Percentiles rank a stretch among this genome's conserved stretches.
Conservation (phyloP, 2,113 vertebrate genomes). For the Phaethornis superciliosus region DNA sequence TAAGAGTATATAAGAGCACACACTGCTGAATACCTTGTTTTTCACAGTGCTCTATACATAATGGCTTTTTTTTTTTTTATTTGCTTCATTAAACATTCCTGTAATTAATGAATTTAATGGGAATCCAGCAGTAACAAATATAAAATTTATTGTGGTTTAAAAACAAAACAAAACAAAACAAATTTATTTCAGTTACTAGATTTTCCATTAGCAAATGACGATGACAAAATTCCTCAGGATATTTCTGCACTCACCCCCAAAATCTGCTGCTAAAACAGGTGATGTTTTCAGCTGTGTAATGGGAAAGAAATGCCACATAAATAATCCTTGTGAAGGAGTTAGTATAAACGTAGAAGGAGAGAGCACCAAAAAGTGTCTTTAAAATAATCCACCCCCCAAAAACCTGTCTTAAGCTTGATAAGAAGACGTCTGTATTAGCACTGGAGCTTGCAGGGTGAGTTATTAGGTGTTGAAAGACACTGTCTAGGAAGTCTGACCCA, state of each 20-base stretch:
- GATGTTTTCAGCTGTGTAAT: conserved; percentile 73
- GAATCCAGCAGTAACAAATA: conserved; percentile 78
- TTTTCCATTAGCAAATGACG: conserved; percentile 75
- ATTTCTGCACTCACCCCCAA: conserved; percentile 70
- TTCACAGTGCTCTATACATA: conserved; percentile 71
- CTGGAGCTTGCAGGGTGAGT: conserved; percentile 65
- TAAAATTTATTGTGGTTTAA: conserved; percentile 75
- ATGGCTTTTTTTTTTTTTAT: conserved; percentile 32
- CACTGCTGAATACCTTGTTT: conserved; percentile 71
- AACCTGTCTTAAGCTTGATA: conserved; percentile 66
- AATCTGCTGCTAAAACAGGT: conserved; percentile 73
- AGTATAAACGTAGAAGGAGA: conserved; percentile 54
- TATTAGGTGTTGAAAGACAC: conserved; percentile 80
- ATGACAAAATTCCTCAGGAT: conserved; percentile 67
- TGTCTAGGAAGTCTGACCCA: conserved; percentile 66
- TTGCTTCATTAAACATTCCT: conserved; percentile 78
- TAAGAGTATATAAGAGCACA: conserved; percentile 70
- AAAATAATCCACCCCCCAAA: conserved; percentile 56
- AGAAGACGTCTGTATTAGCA: conserved; percentile 54
- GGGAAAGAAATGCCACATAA: conserved; percentile 77
- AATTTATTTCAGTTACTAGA: conserved; percentile 50
- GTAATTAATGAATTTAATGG: conserved; percentile 80
- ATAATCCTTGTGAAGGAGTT: conserved; percentile 67
- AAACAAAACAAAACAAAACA: neutral
- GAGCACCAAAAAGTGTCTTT: conserved; percentile 67